A percentile compares a stretch with the other conserved stretches of the same genome.
These are phyloP conservation scores for Hydrolagus colliei DNA, from an alignment of 2,797 vertebrate species.

Conservation along the genomic window DNA sequence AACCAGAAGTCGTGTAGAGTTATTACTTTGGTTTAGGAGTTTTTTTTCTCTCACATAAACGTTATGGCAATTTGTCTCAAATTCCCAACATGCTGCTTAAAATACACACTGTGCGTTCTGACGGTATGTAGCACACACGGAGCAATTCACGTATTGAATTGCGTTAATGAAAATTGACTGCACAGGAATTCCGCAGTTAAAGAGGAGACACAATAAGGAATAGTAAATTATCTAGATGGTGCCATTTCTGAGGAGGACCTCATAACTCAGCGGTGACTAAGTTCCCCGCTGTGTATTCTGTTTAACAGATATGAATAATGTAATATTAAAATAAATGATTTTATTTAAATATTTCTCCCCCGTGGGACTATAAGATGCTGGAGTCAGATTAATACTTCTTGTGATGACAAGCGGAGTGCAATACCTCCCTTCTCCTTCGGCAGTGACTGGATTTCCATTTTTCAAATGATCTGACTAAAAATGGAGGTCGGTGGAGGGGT, in stretches of 20 bases:
- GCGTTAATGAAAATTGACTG: background rate
- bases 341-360: conserved; percentile 14
- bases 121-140: background rate
- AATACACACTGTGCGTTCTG: background rate
- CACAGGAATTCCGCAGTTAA: background rate
- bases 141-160: background rate
- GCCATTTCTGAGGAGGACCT: background rate
- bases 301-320: conserved; percentile 21
- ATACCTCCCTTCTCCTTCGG: background rate
- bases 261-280: conserved; percentile 17
- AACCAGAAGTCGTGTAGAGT: no score
- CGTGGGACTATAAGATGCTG: background rate
- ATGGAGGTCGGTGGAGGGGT: no score
- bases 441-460: conserved; percentile 16
- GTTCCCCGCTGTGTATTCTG: conserved; percentile 14
- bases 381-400: background rate
- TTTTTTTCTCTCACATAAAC: background rate
- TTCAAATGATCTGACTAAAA: background rate
- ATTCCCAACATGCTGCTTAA: background rate
- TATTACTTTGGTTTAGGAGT: background rate
- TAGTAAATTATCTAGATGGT: background rate
- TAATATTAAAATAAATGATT: conserved; percentile 26
- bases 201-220: background rate
- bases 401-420: background rate
- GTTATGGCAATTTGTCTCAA: background rate